Percentiles rank a stretch among this genome's conserved stretches.
phyloP scores from a whole-genome alignment of 2,113 vertebrate species.

The Heptranchias perlo region DNA sequence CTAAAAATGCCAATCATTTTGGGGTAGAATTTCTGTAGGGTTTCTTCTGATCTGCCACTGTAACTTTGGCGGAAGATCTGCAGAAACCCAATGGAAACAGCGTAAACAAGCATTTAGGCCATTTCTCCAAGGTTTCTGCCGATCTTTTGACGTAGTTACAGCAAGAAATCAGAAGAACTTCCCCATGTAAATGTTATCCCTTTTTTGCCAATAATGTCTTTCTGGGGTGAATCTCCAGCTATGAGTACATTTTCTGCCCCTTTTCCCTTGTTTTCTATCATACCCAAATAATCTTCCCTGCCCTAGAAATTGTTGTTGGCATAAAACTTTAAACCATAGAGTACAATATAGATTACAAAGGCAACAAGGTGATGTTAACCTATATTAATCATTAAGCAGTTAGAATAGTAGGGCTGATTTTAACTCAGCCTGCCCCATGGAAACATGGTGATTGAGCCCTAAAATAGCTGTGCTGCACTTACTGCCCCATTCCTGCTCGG shows the following conservation, averaged over 20 bases:
- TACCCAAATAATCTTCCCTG: neutral
- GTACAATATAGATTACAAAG: neutral
- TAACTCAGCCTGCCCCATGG: too few species aligned
- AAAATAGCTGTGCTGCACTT: too few species aligned
- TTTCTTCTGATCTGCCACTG: too few species aligned
- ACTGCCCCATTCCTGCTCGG: too few species aligned
- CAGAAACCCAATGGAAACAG: neutral
- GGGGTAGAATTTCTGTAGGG: too few species aligned
- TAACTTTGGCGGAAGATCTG: too few species aligned
- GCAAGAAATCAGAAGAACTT: neutral
- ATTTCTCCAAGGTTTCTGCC: neutral
- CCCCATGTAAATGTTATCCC: neutral
- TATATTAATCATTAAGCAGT: too few species aligned
- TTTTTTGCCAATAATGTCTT: neutral
- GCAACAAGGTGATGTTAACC: too few species aligned
- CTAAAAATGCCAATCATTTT: too few species aligned
- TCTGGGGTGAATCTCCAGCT: neutral
- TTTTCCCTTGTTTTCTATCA: neutral
- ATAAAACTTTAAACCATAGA: neutral
- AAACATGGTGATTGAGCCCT: too few species aligned
- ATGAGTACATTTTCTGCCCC: neutral
- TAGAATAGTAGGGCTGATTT: too few species aligned
- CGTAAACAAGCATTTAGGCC: neutral
- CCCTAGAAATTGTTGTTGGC: neutral
- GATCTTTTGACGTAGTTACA: neutral